Percentiles rank a stretch among this genome's conserved stretches.
phyloP scores from a whole-genome alignment of 2,797 vertebrate genomes.

The Streptopelia turtur region DNA sequence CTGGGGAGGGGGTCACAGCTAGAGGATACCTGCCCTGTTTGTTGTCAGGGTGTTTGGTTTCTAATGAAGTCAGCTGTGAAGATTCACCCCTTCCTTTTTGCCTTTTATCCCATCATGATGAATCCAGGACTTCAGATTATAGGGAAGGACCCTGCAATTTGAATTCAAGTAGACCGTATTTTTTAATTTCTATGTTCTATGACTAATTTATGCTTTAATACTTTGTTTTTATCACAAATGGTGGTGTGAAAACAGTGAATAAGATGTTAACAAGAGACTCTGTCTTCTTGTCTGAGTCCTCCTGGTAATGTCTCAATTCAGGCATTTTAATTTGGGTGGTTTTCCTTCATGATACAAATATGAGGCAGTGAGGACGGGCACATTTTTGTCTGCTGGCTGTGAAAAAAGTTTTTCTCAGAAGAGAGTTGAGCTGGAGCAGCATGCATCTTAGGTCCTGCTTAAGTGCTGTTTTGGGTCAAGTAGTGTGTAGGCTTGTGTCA shows the following conservation, averaged over 20 bases:
- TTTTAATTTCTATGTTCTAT: not conserved
- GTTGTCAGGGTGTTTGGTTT: not conserved
- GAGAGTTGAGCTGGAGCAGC: not conserved
- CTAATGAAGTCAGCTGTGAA: not conserved
- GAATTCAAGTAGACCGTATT: not conserved
- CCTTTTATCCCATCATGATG: not conserved
- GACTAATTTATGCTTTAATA: slow-evolving; percentile 37
- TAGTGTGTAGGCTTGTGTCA: not conserved
- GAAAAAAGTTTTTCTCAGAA: not conserved
- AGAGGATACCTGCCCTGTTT: not conserved
- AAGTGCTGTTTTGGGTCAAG: slow-evolving; percentile 14
- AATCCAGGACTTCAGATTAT: not conserved
- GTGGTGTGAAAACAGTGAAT: not conserved
- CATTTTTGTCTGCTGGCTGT: not conserved
- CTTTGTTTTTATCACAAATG: not conserved
- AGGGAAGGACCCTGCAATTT: not conserved
- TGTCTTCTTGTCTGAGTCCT: not conserved
- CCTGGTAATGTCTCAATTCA: not conserved
- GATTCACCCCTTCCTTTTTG: not conserved
- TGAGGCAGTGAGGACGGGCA: not conserved
- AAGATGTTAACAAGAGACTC: slow-evolving; percentile 19
- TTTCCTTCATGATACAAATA: not conserved
- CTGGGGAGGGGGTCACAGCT: not conserved
- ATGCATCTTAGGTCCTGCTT: not conserved
- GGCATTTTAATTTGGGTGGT: not conserved